Conservation (phyloP, 2,888 invertebrate genomes). For the Tinea trinotella region DNA sequence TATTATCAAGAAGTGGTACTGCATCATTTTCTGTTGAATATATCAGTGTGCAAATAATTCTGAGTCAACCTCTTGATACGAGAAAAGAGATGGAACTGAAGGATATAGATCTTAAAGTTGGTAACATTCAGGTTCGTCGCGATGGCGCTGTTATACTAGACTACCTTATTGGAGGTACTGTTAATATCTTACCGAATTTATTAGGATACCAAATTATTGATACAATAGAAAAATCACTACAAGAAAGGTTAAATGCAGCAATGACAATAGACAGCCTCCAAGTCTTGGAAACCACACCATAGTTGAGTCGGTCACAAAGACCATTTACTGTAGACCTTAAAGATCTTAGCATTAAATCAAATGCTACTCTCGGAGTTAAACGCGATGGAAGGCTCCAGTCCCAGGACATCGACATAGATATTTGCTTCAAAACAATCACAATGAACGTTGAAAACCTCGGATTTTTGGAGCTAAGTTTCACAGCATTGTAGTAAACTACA, state of each 20-base stretch:
- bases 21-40: slow-evolving; percentile 86
- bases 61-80: slow-evolving; percentile 85
- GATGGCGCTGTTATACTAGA: slow-evolving; percentile 91
- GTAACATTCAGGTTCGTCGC: slow-evolving; percentile 87
- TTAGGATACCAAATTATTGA: slow-evolving; percentile 91
- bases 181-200: slow-evolving; percentile 88
- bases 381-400: slow-evolving; percentile 83
- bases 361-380: slow-evolving; percentile 80
- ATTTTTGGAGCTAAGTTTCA: slow-evolving; percentile 80
- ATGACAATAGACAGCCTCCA: slow-evolving; percentile 79
- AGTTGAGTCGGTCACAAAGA: slow-evolving; percentile 79
- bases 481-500: slow-evolving; percentile 77
- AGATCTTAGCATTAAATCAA: slow-evolving; percentile 78
- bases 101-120: slow-evolving; percentile 83
- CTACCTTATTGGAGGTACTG: slow-evolving; percentile 83
- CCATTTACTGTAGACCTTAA: slow-evolving; percentile 84
- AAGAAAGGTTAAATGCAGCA: slow-evolving; percentile 80
- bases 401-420: slow-evolving; percentile 84
- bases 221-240: slow-evolving; percentile 84
- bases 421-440: slow-evolving; percentile 80
- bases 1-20: slow-evolving; percentile 79
- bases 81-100: slow-evolving; percentile 79
- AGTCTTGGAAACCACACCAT: slow-evolving; percentile 85
- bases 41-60: slow-evolving; percentile 76
- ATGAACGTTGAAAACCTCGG: slow-evolving; percentile 89